A percentile compares a stretch with the other conserved stretches of the same genome.
Evolutionary conservation across 2,797 vertebrate species (phyloP).

Genomic region (Falco naumanni): DNA sequence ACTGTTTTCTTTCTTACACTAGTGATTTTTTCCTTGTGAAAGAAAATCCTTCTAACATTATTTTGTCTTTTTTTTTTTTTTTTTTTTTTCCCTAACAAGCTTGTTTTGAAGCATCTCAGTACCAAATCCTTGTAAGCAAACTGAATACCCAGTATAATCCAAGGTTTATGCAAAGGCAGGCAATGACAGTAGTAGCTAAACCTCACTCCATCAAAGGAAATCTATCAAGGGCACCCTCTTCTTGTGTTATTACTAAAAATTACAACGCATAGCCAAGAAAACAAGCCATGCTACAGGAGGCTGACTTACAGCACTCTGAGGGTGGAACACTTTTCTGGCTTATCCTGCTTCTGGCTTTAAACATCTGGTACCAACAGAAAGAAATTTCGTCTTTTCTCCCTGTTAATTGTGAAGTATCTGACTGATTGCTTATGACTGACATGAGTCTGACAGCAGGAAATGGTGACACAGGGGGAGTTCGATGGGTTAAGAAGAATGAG

Average conservation of each 20-base stretch:
- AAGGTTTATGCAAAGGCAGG: neutral
- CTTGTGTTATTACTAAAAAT: neutral
- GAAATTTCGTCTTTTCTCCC: neutral
- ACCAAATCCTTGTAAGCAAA: neutral
- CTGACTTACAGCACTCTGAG: neutral
- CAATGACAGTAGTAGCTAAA: neutral
- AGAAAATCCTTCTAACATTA: neutral
- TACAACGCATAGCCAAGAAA: neutral
- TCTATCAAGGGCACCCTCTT: neutral
- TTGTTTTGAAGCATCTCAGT: neutral
- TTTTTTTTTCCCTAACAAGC: neutral
- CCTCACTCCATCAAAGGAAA: neutral
- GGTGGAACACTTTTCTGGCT: neutral
- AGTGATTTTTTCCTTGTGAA: neutral
- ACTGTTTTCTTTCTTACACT: neutral
- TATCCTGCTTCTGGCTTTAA: neutral
- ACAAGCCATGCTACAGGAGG: neutral
- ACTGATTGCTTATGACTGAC: slow-evolving; percentile 38
- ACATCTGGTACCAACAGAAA: slow-evolving; percentile 20
- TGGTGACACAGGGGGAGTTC: neutral
- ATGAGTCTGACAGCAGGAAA: slow-evolving; percentile 51
- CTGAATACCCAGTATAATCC: neutral
- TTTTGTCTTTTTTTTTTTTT: neutral
- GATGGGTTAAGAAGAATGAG: neutral
- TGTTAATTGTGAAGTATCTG: slow-evolving; percentile 33